Conservation (phyloP, 2,797 vertebrate species). For the Anguilla anguilla region DNA sequence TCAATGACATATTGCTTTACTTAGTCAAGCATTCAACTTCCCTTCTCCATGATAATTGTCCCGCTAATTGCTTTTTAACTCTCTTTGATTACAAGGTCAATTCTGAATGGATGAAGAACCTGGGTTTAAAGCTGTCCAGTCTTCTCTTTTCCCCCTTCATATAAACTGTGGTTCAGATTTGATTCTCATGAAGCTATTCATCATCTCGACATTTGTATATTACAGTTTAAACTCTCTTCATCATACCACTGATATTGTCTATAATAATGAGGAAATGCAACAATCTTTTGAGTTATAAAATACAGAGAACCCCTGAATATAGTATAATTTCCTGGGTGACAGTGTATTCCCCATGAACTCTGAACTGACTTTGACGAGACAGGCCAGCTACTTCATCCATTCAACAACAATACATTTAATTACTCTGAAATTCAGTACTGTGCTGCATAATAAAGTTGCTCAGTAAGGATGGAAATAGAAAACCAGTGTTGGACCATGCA, state of each 20-base stretch:
- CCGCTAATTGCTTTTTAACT: slow-evolving; percentile 86
- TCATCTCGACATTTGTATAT: slow-evolving; percentile 62
- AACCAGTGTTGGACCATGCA: background rate
- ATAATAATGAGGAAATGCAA: slow-evolving; percentile 43
- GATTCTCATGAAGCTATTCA: slow-evolving; percentile 75
- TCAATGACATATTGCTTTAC: slow-evolving; percentile 83
- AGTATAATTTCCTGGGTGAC: slow-evolving; percentile 16
- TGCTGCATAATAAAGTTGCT: background rate
- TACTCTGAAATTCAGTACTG: background rate
- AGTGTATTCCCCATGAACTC: background rate
- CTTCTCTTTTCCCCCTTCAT: slow-evolving; percentile 44
- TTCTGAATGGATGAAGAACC: slow-evolving; percentile 67
- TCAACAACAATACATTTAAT: background rate
- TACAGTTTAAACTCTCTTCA: slow-evolving; percentile 61
- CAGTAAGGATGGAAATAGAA: background rate
- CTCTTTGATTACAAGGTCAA: slow-evolving; percentile 84
- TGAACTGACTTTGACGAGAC: slow-evolving; percentile 21
- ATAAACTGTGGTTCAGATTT: slow-evolving; percentile 64
- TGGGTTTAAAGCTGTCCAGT: slow-evolving; percentile 58
- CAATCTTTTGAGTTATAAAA: slow-evolving; percentile 21
- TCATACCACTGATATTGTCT: slow-evolving; percentile 60
- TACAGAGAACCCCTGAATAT: background rate
- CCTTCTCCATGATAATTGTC: slow-evolving; percentile 80
- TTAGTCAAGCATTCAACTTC: slow-evolving; percentile 81
- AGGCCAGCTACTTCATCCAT: background rate